Evolutionary conservation across 2,113 vertebrate species (phyloP), one percentile per base, ranked within the genome.

Genomic region (Phrynosoma blainvillii): DNA sequence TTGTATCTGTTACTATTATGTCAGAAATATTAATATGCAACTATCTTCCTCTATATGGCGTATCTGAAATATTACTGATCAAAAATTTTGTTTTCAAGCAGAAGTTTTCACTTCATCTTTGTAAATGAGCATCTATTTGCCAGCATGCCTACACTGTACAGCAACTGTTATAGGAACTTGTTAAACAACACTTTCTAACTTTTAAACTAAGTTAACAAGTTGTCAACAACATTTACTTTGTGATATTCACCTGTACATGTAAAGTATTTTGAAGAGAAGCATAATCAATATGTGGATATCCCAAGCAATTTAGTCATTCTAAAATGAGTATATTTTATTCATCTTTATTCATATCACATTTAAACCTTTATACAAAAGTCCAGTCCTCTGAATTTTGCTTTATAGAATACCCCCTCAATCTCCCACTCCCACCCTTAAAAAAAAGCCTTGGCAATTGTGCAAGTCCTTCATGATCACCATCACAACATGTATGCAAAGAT

Each of bases 261-360:
- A 81, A 91, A 89, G 85, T 40, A 42, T 89, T 87, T 88, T 91
- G 83, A 52, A 88, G 68, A 90, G 87, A 71, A 89, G 90, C 73
- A 89, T 76, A 82, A 88, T 74, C 82, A 90, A 92, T 42, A 80
- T 71, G 86, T 87, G 88, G 70, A 84, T 93, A 93, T 90, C 93
- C 92, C 95, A 95, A 94, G 96, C 89, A 96, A 96, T 25, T 92
- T 96, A 95, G 95, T 95, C 94, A 93, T 92, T 95, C 90, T 96
- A 96, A 95, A 97, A 96, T 96, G 93, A 96, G 92, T 94, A 96
- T 95, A 93, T 97, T 96, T 96, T 96, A 96, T 96, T 96, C 36
- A 90, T 89, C 90, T 96, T 97, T 95, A 96, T 96, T 96, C 95
- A 96, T 93, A 92, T 89, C 93, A 94, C 40, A 84, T 90, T 92